These are phyloP conservation scores for Sclerodermus sp. DNA, from an alignment of 2,888 invertebrate species.

Conservation along the genomic window DNA sequence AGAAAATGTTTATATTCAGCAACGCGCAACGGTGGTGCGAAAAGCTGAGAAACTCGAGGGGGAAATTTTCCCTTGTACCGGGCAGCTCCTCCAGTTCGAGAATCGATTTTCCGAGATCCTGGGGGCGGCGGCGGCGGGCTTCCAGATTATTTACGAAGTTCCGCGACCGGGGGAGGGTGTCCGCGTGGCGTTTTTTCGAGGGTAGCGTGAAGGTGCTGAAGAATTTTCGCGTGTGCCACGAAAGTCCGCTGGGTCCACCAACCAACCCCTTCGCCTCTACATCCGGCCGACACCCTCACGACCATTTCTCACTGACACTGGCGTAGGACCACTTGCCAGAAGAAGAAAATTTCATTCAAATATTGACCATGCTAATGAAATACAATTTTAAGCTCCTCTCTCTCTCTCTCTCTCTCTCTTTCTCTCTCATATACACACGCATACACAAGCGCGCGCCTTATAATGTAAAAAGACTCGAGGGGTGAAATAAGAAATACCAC, in stretches of 20 bases:
- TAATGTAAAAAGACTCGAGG: no score
- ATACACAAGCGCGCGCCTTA: no score
- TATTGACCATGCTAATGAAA: no score
- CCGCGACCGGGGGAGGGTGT: constrained; percentile 16
- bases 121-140: constrained; percentile 20
- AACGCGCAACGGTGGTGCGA: no score
- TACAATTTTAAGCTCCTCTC: no score
- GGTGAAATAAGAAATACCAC: no score
- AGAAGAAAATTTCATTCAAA: no score
- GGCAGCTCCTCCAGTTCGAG: constrained; percentile 8
- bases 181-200: constrained; percentile 22
- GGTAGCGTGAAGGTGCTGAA: constrained; percentile 13
- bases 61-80: no score
- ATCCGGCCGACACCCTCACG: constrained; percentile 38
- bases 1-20: no score
- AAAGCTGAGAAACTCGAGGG: no score
- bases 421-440: no score
- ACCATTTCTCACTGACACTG: constrained; percentile 39
- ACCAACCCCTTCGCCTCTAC: constrained; percentile 42
- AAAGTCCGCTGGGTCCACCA: constrained; percentile 15
- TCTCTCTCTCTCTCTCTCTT: no score
- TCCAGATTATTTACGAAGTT: constrained; percentile 36
- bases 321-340: constrained; percentile 22
- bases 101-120: constrained; percentile 31
- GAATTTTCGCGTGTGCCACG: constrained; percentile 31